Evolutionary conservation across 1,140 invertebrate species (phyloP).

Genomic region (Zaprionus vittiger): DNA sequence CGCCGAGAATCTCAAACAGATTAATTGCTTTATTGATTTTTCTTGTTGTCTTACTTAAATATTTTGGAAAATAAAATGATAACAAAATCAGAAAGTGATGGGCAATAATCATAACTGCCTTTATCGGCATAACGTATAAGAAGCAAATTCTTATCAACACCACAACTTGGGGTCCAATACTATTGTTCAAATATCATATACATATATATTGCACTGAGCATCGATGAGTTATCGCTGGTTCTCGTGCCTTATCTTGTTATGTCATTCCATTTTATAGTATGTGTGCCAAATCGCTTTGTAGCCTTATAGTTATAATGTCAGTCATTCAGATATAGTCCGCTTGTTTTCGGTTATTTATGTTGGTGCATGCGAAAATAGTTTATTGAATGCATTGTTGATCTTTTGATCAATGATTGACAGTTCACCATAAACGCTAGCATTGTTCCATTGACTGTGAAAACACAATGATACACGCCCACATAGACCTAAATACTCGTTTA

Average conservation of each 20-base stretch:
- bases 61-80: background rate
- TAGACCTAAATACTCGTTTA: background rate
- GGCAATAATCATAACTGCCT: background rate
- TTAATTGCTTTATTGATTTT: slow-evolving; percentile 9
- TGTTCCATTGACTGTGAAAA: slow-evolving; percentile 27
- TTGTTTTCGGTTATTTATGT: slow-evolving; percentile 45
- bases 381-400: slow-evolving; percentile 54
- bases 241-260: slow-evolving; percentile 52
- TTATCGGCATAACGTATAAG: slow-evolving; percentile 4
- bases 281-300: slow-evolving; percentile 63
- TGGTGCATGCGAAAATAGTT: slow-evolving; percentile 45
- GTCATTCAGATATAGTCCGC: slow-evolving; percentile 52
- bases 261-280: slow-evolving; percentile 51
- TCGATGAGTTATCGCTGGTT: slow-evolving; percentile 30
- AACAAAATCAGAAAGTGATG: background rate
- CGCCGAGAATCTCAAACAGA: background rate
- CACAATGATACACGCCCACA: slow-evolving; percentile 28
- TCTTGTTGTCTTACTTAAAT: background rate
- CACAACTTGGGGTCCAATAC: background rate
- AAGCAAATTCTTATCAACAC: slow-evolving; percentile 1
- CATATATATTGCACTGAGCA: slow-evolving; percentile 30
- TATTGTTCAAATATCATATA: slow-evolving; percentile 6
- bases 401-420: slow-evolving; percentile 54
- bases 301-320: slow-evolving; percentile 44
- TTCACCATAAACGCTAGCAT: slow-evolving; percentile 40